Conservation (phyloP, 2,888 invertebrate species). For the Miltochrista miniata region DNA sequence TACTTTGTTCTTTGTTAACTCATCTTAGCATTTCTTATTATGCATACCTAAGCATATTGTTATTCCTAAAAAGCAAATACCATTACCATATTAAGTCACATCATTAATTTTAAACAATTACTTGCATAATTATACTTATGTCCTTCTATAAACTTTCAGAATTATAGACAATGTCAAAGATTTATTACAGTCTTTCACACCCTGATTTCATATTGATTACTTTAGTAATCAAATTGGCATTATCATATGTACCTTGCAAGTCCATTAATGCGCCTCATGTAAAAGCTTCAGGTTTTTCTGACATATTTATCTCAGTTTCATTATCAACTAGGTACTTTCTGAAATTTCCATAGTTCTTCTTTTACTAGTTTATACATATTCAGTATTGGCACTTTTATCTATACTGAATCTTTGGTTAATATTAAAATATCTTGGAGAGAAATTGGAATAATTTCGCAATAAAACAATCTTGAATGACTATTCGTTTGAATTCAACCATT, state of each 20-base stretch:
- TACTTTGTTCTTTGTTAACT: slow-evolving; percentile 25
- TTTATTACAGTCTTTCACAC: slow-evolving; percentile 7
- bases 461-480: slow-evolving; percentile 25
- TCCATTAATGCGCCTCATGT: slow-evolving; percentile 32
- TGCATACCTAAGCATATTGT: slow-evolving; percentile 15
- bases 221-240: slow-evolving; percentile 41
- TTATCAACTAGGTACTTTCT: slow-evolving; percentile 44
- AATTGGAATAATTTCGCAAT: slow-evolving; percentile 33
- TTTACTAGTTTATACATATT: slow-evolving; percentile 25
- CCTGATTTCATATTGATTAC: background rate
- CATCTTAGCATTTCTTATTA: slow-evolving; percentile 20
- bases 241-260: slow-evolving; percentile 25
- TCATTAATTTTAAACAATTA: background rate
- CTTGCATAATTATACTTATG: background rate
- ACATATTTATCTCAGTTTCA: slow-evolving; percentile 45
- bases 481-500: slow-evolving; percentile 28
- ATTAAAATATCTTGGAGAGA: slow-evolving; percentile 18
- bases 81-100: background rate
- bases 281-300: slow-evolving; percentile 38
- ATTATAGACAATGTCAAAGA: background rate
- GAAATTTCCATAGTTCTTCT: slow-evolving; percentile 17
- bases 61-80: slow-evolving; percentile 8
- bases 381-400: background rate
- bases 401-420: too few species aligned
- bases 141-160: background rate